A percentile compares a stretch with the other conserved stretches of the same genome.
Conservation (phyloP, 2,113 vertebrate species). For the Phainopepla nitens region DNA sequence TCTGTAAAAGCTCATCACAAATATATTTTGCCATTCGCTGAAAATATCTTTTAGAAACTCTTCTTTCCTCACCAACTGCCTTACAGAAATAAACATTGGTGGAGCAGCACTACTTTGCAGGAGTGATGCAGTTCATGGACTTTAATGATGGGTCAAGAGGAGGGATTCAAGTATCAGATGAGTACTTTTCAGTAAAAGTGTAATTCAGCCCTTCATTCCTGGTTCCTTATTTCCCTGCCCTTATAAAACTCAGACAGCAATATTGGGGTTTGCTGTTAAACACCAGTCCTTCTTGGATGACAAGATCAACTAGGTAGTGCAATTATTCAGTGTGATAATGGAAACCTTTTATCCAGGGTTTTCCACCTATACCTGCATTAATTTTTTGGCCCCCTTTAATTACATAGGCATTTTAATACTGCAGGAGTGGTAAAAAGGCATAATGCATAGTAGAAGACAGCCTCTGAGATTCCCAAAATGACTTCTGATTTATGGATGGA, state of each 20-base stretch:
- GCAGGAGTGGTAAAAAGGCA: background rate
- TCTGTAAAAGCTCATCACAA: constrained; percentile 50
- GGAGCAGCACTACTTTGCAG: background rate
- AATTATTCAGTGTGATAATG: background rate
- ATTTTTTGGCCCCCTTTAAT: background rate
- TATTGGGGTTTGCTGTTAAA: background rate
- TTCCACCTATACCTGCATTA: background rate
- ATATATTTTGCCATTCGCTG: constrained; percentile 13
- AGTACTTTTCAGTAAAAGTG: background rate
- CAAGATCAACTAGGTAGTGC: background rate
- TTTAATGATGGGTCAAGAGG: background rate
- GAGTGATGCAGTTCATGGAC: background rate
- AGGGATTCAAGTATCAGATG: background rate
- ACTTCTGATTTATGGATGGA: background rate
- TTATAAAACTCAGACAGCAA: background rate
- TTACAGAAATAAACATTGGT: constrained; percentile 38
- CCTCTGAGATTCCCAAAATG: background rate
- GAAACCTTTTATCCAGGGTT: background rate
- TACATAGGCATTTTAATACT: background rate
- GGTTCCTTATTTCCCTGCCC: background rate
- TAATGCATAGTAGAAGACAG: background rate
- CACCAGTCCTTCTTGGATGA: background rate
- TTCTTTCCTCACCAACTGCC: background rate
- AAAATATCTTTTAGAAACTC: constrained; percentile 34
- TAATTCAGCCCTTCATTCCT: background rate